phyloP scores from a whole-genome alignment of 1,140 invertebrate genomes.

The Drosophila bocqueti region DNA sequence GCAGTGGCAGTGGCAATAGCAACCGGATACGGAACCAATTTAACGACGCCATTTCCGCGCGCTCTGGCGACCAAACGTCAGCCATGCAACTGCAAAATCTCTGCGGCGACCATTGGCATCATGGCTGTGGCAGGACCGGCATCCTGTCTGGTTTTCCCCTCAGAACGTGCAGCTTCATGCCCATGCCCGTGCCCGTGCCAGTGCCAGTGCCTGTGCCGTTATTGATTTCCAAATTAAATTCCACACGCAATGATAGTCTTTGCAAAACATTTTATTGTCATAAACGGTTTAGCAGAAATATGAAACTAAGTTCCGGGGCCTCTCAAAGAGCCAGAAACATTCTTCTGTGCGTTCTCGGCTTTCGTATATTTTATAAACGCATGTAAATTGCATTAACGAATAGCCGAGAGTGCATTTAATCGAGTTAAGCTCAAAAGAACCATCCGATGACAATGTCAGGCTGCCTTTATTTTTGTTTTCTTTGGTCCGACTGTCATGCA shows the following conservation, averaged over 20 bases:
- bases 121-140: constrained; percentile 30
- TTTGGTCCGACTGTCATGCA: background rate
- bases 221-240: constrained; percentile 31
- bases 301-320: background rate
- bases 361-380: background rate
- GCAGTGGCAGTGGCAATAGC: constrained; percentile 18
- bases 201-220: constrained; percentile 6
- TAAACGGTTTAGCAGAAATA: constrained; percentile 20
- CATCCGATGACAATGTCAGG: constrained; percentile 9
- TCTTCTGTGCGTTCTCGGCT: background rate
- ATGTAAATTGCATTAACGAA: constrained; percentile 6
- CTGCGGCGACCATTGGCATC: constrained; percentile 51
- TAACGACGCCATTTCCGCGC: constrained; percentile 60
- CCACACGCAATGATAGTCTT: constrained; percentile 1
- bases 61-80: constrained; percentile 26
- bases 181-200: background rate
- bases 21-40: constrained; percentile 63
- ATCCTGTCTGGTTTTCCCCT: constrained; percentile 8
- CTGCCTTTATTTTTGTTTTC: constrained; percentile 6
- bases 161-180: background rate
- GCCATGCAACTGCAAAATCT: constrained; percentile 51
- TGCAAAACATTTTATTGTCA: constrained; percentile 12
- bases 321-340: background rate
- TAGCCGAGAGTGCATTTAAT: constrained; percentile 16
- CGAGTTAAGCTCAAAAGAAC: constrained; percentile 18